A percentile compares a stretch with the other conserved stretches of the same genome.
Evolutionary conservation across 2,113 vertebrate genomes (phyloP).

Genomic region (Axis porcinus): DNA sequence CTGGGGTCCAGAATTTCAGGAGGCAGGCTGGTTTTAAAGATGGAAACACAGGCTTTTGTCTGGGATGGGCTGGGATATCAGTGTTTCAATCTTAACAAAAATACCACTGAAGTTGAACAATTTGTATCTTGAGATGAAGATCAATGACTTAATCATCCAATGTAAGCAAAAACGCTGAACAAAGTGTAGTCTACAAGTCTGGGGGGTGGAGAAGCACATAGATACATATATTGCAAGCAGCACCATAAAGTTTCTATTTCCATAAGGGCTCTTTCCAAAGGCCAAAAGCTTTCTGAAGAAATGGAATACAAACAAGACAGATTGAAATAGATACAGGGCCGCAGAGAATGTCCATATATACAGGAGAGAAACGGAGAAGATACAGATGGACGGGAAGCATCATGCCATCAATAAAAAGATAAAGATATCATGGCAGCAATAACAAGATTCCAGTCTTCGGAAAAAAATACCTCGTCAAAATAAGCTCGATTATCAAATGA

Average conservation of each 20-base stretch:
- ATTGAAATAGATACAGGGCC: accelerated
- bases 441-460: background rate
- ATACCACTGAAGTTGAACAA: background rate
- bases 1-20: accelerated
- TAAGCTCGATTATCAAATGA: background rate
- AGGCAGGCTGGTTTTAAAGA: accelerated
- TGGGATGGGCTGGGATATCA: accelerated
- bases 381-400: accelerated
- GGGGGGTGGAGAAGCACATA: accelerated
- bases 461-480: accelerated
- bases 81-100: background rate
- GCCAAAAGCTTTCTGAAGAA: background rate
- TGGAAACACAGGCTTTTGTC: accelerated
- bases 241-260: accelerated
- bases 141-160: accelerated
- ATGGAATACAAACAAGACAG: background rate
- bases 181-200: accelerated
- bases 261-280: background rate
- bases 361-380: background rate
- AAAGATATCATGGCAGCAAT: background rate
- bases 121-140: background rate
- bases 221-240: accelerated
- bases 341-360: accelerated
- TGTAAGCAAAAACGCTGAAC: accelerated
- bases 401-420: background rate